A percentile compares a stretch with the other conserved stretches of the same genome.
Conservation (phyloP, 1,140 invertebrate genomes). For the Portunus trituberculatus region DNA sequence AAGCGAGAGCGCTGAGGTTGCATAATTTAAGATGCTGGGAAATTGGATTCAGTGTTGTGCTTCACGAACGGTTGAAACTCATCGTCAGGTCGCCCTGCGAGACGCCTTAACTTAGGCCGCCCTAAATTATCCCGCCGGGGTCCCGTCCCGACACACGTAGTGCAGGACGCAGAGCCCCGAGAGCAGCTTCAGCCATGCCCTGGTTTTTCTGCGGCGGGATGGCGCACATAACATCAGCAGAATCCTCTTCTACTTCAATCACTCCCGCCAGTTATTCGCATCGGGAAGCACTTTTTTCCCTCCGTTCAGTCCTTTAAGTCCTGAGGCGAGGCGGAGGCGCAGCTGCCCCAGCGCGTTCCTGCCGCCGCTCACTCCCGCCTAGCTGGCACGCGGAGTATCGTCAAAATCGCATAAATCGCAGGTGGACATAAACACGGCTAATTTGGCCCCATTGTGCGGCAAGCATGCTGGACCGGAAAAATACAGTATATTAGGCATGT, state of each 20-base stretch:
- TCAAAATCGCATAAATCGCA: slow-evolving; percentile 53
- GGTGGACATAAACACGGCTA: slow-evolving; percentile 42
- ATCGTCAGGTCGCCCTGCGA: neutral
- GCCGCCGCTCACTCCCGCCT: neutral
- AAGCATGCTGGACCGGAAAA: slow-evolving; percentile 49
- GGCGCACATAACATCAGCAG: neutral
- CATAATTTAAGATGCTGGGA: slow-evolving; percentile 55
- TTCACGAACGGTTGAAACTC: neutral
- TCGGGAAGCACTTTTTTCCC: neutral
- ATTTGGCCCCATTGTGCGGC: slow-evolving; percentile 9
- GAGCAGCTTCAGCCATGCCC: neutral
- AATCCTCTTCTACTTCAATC: neutral
- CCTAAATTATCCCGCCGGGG: neutral
- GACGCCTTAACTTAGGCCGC: neutral
- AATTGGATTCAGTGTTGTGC: slow-evolving; percentile 34
- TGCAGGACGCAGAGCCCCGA: neutral
- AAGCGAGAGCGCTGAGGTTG: slow-evolving; percentile 27
- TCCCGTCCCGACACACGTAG: neutral
- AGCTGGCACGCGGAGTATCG: neutral
- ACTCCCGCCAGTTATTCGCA: neutral
- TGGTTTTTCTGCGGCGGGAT: neutral
- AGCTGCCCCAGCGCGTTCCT: neutral
- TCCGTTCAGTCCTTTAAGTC: neutral
- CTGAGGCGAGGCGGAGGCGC: neutral
- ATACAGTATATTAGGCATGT: slow-evolving; percentile 42